phyloP scores from a whole-genome alignment of 92 coral and sea anemone species.

The Muricea muricata region DNA sequence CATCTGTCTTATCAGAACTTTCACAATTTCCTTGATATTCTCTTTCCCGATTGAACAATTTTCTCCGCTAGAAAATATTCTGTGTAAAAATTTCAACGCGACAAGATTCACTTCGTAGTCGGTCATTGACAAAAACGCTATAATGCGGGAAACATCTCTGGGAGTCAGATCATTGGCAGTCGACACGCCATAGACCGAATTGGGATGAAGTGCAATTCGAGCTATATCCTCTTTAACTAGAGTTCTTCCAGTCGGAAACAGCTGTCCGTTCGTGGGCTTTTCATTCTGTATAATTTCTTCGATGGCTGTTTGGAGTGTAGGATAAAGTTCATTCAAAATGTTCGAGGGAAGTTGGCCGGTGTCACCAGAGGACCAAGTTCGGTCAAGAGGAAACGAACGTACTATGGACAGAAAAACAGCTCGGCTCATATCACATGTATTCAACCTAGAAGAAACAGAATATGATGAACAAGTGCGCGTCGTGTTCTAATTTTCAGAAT shows the following conservation, averaged over 20 bases:
- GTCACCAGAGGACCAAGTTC: conserved; percentile 57
- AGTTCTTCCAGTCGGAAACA: conserved; percentile 59
- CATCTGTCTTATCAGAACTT: not conserved
- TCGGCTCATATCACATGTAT: conserved; percentile 78
- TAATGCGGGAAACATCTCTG: not conserved
- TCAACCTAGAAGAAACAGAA: conserved; percentile 52
- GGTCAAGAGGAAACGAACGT: conserved; percentile 60
- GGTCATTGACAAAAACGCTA: conserved; percentile 54
- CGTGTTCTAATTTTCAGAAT: not conserved
- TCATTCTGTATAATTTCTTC: not conserved
- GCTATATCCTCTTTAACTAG: conserved; percentile 70
- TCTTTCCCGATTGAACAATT: not conserved
- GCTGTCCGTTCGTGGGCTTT: not conserved
- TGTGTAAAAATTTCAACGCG: conserved; percentile 60
- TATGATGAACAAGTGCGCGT: not conserved
- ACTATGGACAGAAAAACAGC: conserved; percentile 83
- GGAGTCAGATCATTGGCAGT: not conserved
- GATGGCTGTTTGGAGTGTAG: not conserved
- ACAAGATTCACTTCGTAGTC: conserved; percentile 76
- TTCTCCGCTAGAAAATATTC: conserved; percentile 21
- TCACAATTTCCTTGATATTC: not conserved
- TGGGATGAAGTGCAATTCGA: conserved; percentile 40
- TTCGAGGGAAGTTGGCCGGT: not conserved
- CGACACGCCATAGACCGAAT: not conserved
- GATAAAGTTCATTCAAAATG: not conserved